Evolutionary conservation across 2,797 vertebrate genomes (phyloP), one percentile per base, ranked within the genome.

Genomic region (Poeciliopsis presidionis): DNA sequence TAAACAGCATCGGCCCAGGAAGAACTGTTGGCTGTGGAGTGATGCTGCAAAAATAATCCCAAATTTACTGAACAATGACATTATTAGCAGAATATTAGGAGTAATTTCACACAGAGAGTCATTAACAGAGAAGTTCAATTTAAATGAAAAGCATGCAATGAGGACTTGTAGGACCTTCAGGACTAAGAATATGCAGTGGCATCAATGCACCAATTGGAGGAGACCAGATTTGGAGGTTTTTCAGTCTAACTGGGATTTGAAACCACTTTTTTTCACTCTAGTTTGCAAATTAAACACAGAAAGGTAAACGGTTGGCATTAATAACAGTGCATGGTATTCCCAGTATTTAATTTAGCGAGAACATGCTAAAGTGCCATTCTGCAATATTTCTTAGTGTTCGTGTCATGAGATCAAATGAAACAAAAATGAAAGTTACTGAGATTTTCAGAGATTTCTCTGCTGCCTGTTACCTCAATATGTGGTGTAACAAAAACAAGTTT

Each of bases 21-120:
- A 85, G 83, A 84, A 76, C 65, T 67, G 2, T 81, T 77, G 84
- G 72, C 80, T 71, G 81, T 67, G 81, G 72, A 81, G 73, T 70
- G 59, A 70, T 47, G 72, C 74, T 88, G 20, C 53, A 90, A 65
- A 90, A 81, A 71, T 75, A 69, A 87, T 75, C 46, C 70, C 13
- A n/a, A 43, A 67, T 73, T 55, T 65, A 69, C 41, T 22, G 4
- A 57, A 49, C 22, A 49, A 11, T 12, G 14, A 65, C 13, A n/a
- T 51, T 16, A 45, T 25, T n/a, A 55, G 47, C 47, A 73, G 43
- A 46, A 45, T 55, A 78, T 45, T 6, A 13, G 6, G 5, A 12
- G 30, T 6, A 33, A 46, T 47, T 22, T 53, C 55, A 12, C 33
- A 9, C 49, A 7, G 30, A 9, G 4, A 8, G 22, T 72, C 46